Percentiles rank a stretch among this genome's conserved stretches.
Conservation (phyloP, 2,113 vertebrate genomes). For the Elaphurus davidianus region DNA sequence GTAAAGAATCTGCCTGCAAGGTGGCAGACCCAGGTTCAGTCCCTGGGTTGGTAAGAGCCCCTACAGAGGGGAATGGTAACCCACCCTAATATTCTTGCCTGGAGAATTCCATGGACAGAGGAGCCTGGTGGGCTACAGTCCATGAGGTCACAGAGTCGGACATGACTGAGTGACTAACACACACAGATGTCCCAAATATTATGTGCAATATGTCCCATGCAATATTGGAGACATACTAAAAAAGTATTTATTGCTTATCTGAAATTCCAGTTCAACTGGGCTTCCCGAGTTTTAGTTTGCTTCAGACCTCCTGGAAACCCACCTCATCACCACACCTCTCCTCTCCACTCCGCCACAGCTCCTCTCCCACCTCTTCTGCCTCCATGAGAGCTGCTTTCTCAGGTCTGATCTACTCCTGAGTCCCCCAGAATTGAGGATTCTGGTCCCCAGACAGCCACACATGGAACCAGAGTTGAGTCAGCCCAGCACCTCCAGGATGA, state of each 20-base stretch:
- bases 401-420: background rate
- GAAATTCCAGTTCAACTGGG: background rate
- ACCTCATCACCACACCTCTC: background rate
- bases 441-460: background rate
- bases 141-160: background rate
- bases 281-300: background rate
- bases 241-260: background rate
- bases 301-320: background rate
- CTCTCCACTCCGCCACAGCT: background rate
- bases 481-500: background rate
- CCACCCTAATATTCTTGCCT: background rate
- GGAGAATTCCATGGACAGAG: background rate
- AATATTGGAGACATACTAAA: background rate
- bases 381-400: background rate
- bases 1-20: background rate
- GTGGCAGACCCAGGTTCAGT: background rate
- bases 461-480: background rate
- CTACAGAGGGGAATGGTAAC: background rate
- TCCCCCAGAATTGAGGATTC: background rate
- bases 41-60: background rate
- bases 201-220: background rate
- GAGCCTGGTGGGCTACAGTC: background rate
- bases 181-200: background rate
- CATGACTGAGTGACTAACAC: background rate
- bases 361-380: background rate